phyloP scores from a whole-genome alignment of 2,888 invertebrate genomes.

The Drosophila cognata region DNA sequence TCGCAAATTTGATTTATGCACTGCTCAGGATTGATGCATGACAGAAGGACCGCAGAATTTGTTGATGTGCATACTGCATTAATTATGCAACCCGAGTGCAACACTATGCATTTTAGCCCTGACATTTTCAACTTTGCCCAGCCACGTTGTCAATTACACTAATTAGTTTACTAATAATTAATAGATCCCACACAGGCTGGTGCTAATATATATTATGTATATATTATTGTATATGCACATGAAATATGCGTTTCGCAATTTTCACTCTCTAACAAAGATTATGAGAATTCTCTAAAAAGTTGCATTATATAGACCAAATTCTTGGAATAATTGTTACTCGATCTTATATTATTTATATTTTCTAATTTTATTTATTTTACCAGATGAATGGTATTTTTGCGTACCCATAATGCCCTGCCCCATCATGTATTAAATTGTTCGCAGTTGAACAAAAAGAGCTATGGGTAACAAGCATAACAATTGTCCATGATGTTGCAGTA shows the following conservation, averaged over 20 bases:
- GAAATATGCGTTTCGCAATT: neutral
- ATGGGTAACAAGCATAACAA: slow-evolving; percentile 16
- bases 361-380: neutral
- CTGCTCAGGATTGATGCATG: slow-evolving; percentile 48
- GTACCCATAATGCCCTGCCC: no score
- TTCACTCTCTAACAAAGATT: neutral
- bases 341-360: neutral
- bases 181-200: slow-evolving; percentile 39
- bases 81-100: slow-evolving; percentile 58
- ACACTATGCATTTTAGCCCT: slow-evolving; percentile 56
- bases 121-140: slow-evolving; percentile 43
- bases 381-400: neutral
- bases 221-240: slow-evolving; percentile 2
- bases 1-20: slow-evolving; percentile 65
- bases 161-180: slow-evolving; percentile 71
- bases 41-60: slow-evolving; percentile 48
- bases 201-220: slow-evolving; percentile 1
- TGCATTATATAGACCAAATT: neutral
- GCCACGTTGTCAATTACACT: slow-evolving; percentile 69
- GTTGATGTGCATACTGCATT: slow-evolving; percentile 61
- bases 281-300: neutral
- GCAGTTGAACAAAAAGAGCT: neutral
- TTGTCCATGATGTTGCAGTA: slow-evolving; percentile 25
- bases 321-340: no score
- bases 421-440: neutral